Evolutionary conservation across 2,113 vertebrate genomes (phyloP).

Genomic region (Pelmatolapia mariae): DNA sequence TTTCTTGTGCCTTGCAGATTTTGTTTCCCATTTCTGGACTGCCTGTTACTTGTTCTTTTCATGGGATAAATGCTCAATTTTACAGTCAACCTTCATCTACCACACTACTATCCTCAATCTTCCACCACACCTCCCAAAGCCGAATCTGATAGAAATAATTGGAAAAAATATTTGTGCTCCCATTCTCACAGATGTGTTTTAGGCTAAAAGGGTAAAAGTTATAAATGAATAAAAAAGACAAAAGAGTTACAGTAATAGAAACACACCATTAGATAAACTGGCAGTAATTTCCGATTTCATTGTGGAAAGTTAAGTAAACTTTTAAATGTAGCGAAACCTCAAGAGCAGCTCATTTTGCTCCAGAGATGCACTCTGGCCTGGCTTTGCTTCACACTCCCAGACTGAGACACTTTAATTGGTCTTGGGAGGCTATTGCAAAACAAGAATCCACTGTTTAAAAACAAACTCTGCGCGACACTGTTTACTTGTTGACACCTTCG

Average conservation of each 20-base stretch:
- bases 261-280: background rate
- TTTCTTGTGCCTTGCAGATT: background rate
- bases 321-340: background rate
- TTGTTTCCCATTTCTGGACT: background rate
- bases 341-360: background rate
- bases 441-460: conserved; percentile 24
- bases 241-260: background rate
- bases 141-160: background rate
- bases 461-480: conserved; percentile 2
- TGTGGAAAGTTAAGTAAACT: background rate
- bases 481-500: conserved; percentile 32
- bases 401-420: conserved; percentile 36
- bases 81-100: background rate
- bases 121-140: background rate
- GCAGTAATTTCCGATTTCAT: background rate
- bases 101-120: background rate
- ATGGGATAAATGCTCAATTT: background rate
- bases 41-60: background rate
- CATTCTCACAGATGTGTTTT: background rate
- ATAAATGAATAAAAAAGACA: background rate
- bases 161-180: background rate
- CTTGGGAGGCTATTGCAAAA: conserved; percentile 24
- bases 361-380: background rate
- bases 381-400: background rate
- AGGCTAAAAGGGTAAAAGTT: background rate